Base-by-base conservation (phyloP, 2,888 invertebrate genomes). In the Pristionchus exspectatus region DNA sequence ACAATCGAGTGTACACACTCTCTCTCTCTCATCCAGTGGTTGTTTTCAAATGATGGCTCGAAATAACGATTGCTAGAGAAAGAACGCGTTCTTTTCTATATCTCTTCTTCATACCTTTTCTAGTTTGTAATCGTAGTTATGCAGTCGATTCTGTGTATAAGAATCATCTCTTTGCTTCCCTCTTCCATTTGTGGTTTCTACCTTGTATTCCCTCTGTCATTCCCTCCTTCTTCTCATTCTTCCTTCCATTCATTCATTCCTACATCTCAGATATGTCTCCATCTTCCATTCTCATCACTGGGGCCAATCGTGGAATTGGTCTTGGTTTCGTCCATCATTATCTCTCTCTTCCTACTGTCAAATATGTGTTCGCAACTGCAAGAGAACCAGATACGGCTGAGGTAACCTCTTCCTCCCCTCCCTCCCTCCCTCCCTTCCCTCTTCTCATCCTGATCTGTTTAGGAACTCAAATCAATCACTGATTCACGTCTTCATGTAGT, bases 271-370 rank as follows among this genome's bases (percentile, higher is more conserved):
- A 30, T 7, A 63, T 85, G 59, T 30, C 63, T 85, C 85, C 85
- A 18, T 63, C 56, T 24, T 85, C 85, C 30, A 54, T 92, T 24
- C 90, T 92, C 89, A 91, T 92, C 38, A 92, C 92, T 27, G 92
- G 92, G 77, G 92, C 91, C 2, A 91, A 92, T 38, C 90, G 92
- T 33, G 92, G 92, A 77, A 90, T 92, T 66, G 92, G 92, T 7
- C 90, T 91, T 24, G 91, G 91, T 21, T 90, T 92, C 74, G 91
- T 92, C 33, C 86, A 87, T 30, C 89, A 92, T 56, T 90, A 91
- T 9, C 84, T 90, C 56, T 90, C 91, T 27, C 90, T 90, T 50
- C 72, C 83, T 14, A 90, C 88, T n/a, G 91, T 92, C 66, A 90
- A 91, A 50, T 84, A 90, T 18, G 87, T 92, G 24, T 88, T 92